Evolutionary conservation across 2,888 invertebrate species (phyloP).

Genomic region (Hypsopygia costalis): DNA sequence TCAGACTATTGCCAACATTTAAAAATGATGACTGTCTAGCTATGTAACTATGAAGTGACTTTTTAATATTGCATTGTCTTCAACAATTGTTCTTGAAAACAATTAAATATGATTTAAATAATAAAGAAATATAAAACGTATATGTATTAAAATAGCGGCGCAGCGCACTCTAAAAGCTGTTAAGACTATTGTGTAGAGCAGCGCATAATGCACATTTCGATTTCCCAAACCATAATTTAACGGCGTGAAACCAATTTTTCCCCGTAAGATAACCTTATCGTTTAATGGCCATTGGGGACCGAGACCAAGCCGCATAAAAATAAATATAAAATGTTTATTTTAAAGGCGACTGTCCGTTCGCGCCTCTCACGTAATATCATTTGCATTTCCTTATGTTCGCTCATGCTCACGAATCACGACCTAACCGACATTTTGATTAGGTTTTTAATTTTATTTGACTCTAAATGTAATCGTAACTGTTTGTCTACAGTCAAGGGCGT

Average conservation of each 20-base stretch:
- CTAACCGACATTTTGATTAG: background rate
- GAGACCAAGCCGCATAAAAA: conserved; percentile 39
- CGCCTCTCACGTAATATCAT: conserved; percentile 52
- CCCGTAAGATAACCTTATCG: conserved; percentile 59
- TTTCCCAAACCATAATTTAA: conserved; percentile 33
- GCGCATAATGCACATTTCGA: conserved; percentile 8
- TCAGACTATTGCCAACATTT: too few relatives aligned
- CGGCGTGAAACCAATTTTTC: conserved; percentile 62
- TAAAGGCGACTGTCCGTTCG: conserved; percentile 50
- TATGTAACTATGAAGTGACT: too few relatives aligned
- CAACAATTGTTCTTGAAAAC: too few relatives aligned
- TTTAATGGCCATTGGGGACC: conserved; percentile 58
- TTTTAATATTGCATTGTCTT: too few relatives aligned
- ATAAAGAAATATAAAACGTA: too few relatives aligned
- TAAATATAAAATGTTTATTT: conserved; percentile 40
- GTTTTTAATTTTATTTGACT: too few relatives aligned
- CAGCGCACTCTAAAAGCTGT: too few relatives aligned
- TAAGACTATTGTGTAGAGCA: background rate
- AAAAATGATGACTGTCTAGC: too few relatives aligned
- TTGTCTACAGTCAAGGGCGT: too few relatives aligned
- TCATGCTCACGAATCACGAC: conserved; percentile 18
- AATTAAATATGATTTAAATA: too few relatives aligned
- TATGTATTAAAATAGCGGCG: too few relatives aligned
- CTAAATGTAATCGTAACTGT: too few relatives aligned
- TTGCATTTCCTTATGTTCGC: conserved; percentile 41